Base-by-base conservation (phyloP, 2,888 invertebrate genomes). In the Heliconius charithonia region DNA sequence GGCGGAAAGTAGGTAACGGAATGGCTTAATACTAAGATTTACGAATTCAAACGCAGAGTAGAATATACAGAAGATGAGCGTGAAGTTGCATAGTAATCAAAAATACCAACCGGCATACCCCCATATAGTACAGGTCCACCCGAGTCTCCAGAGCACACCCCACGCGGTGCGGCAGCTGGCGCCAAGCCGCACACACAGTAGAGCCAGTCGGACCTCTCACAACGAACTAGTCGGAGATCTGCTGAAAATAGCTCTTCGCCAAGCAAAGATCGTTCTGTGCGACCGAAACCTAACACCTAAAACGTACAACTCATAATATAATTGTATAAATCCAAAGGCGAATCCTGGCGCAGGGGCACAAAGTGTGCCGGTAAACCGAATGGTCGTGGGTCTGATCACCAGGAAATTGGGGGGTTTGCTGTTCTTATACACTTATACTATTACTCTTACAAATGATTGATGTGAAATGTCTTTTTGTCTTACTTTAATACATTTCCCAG, bases 81-180 rank as follows among this genome's bases (percentile, higher is more conserved):
- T 25, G 56, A 63, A 12, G 16, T 25, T 63, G 45, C 1, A 25
- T 27, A 25, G 2, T 25, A 62, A 13, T 27, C 3, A 12, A n/a
- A 22, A 19, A 19, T 12, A 79, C 80, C n/a, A 81, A 67, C 41
- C 71, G 32, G 59, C 16, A 63, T 51, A 32, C 89, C 90, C 70
- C 83, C 82, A 82, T 86, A 88, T 77, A 92, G 51, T 79, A 90
- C 89, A 37, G 93, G 93, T 75, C 93, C 94, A 76, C 93, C 94
- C 41, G 93, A 93, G 89, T 93, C 94, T 0, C 94, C 93, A 51
- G 91, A 85, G 89, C 94, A 93, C 78, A 93, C 93, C 80, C 91
- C 93, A 76, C 88, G 85, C 41, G 84, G 79, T 70, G 73, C 32
- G 10, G 70, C 80, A 10, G 56, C 70, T 51, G 76, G 74, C 45